Conservation (phyloP, 2,888 invertebrate genomes). For the Netelia virgata region DNA sequence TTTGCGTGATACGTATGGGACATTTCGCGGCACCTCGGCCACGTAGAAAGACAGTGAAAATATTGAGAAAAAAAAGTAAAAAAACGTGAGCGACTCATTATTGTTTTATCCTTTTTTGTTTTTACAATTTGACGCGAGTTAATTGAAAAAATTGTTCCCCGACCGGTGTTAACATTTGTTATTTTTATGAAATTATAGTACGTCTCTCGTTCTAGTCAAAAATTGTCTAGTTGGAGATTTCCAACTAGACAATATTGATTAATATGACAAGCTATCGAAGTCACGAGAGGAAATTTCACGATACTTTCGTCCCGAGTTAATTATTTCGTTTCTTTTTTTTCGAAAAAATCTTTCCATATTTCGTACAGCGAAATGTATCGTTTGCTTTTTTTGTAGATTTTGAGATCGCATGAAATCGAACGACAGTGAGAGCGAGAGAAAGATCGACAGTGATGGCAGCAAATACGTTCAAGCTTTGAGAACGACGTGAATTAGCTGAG, state of each 20-base stretch:
- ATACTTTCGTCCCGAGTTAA: not conserved
- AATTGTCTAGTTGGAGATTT: not conserved
- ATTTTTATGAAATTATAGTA: too few species aligned
- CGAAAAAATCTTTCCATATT: not conserved
- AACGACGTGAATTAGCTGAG: slow-evolving; percentile 69
- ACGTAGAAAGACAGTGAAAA: not conserved
- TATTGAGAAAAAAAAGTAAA: not conserved
- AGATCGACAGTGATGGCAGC: slow-evolving; percentile 40
- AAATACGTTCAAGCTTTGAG: slow-evolving; percentile 73
- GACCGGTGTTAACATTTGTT: too few species aligned
- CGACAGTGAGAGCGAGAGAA: slow-evolving; percentile 34
- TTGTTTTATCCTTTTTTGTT: too few species aligned
- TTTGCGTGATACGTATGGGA: slow-evolving; percentile 11
- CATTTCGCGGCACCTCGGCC: not conserved
- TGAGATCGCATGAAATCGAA: not conserved
- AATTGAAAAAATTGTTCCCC: too few species aligned
- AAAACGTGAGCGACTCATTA: too few species aligned
- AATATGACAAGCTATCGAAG: not conserved
- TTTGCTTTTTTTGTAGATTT: not conserved
- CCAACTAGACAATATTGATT: too few species aligned
- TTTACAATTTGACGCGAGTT: too few species aligned
- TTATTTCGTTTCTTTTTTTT: not conserved
- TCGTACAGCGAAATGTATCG: not conserved
- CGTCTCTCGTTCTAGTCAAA: not conserved
- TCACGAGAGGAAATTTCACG: not conserved